Base-by-base conservation (phyloP, 2,113 vertebrate genomes). In the Bungarus multicinctus region DNA sequence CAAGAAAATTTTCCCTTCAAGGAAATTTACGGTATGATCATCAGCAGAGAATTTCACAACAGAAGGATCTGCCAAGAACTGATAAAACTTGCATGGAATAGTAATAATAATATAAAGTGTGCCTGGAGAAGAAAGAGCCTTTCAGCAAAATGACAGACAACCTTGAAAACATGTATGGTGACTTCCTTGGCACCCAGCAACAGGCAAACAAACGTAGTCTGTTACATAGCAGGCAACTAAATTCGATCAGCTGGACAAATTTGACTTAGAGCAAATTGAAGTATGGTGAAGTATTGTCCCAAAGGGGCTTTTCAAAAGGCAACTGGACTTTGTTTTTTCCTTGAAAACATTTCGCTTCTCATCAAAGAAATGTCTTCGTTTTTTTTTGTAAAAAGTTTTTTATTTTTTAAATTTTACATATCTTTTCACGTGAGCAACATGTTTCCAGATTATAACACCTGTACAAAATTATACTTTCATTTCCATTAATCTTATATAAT, bases 1-100 rank as follows among this genome's bases (percentile, higher is more conserved):
- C 45, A 89, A 89, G 39, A 92, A 89, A 92, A 81, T 85, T 47
- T 92, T 89, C 87, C 39, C 39, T 50, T 89, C 60, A 89, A 89
- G 64, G 87, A 92, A 92, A 92, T 92, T 81, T 88, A 92, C 16
- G 9, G 25, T 25, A 85, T 69, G 27, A 81, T 81, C 52, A 57
- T 50, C 45, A 92, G 9, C 34, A 43, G 18, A 57, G 69, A 88
- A 89, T 89, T 92, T 89, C 91, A 89, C 87, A 89, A 89, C 43
- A 64, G 25, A 81, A 88, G 22, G 60, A 89, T 47, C 52, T 81
- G 60, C 50, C 60, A 89, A 57, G 60, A 57, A 57, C 39, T 89
- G 43, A 85, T 92, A 89, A 92, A 92, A 92, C 39, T 43, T 55
- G 34, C 4, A 81, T 27, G 55, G 27, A 39, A 18, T 20, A 89